Percentiles rank a stretch among this genome's conserved stretches.
These are phyloP conservation scores for Trissoscelio sp. DNA, from an alignment of 2,888 invertebrate genomes.

Conservation along the genomic window DNA sequence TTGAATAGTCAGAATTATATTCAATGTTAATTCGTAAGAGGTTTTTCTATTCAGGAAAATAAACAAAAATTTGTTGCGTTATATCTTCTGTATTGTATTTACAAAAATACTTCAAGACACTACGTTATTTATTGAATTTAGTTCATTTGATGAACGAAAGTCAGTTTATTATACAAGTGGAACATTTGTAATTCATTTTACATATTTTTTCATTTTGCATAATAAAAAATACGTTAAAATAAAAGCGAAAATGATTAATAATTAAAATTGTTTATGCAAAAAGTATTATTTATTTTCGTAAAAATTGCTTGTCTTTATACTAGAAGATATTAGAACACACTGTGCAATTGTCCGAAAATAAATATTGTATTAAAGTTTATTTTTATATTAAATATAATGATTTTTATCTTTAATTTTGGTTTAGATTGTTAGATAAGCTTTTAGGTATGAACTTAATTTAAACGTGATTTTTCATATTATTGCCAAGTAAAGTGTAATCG, in stretches of 20 bases:
- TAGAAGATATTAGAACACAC: not conserved
- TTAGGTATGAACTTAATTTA: conserved; percentile 25
- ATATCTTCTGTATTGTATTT: conserved; percentile 4
- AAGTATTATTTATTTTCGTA: conserved; percentile 40
- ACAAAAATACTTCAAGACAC: not conserved
- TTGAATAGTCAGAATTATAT: conserved; percentile 18
- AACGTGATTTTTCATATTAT: conserved; percentile 44
- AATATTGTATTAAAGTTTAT: conserved; percentile 53
- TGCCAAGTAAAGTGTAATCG: conserved; percentile 41
- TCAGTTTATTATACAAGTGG: conserved; percentile 6
- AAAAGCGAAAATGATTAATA: not conserved
- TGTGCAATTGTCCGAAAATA: conserved; percentile 49
- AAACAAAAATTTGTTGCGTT: conserved; percentile 9
- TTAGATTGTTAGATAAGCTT: conserved; percentile 32
- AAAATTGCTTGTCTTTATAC: conserved; percentile 14
- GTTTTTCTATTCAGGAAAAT: conserved; percentile 13
- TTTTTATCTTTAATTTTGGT: conserved; percentile 19
- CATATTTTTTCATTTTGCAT: not conserved
- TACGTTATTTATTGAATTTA: conserved; percentile 34
- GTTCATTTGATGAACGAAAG: not conserved
- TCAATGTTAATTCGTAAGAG: conserved; percentile 19
- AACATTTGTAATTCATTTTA: conserved; percentile 6
- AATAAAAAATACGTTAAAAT: conserved; percentile 10
- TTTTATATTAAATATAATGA: conserved; percentile 49
- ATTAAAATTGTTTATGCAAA: conserved; percentile 13